Evolutionary conservation across 2,888 invertebrate species (phyloP).

Genomic region (Strigamia crassipes): DNA sequence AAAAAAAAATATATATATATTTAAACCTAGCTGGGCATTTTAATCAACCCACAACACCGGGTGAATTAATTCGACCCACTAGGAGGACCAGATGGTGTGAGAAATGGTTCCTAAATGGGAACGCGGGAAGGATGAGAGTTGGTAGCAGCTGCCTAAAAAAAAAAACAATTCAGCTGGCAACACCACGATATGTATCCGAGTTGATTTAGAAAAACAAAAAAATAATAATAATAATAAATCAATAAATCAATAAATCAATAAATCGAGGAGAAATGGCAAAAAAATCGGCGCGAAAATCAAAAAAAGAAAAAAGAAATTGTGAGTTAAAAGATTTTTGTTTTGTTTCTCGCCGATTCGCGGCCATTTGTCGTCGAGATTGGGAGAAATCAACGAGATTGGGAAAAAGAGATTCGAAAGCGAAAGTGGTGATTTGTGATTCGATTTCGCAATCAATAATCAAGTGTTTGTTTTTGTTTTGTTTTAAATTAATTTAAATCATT

Average conservation of each 20-base stretch:
- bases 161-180: slow-evolving; percentile 45
- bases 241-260: not conserved
- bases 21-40: not conserved
- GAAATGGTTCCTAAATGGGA: slow-evolving; percentile 45
- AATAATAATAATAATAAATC: not conserved
- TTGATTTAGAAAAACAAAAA: not conserved
- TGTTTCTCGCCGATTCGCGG: too few relatives aligned
- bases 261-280: too few relatives aligned
- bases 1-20: too few relatives aligned
- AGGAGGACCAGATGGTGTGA: slow-evolving; percentile 31
- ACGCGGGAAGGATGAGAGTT: slow-evolving; percentile 15
- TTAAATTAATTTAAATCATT: too few relatives aligned
- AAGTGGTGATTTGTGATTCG: too few relatives aligned
- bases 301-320: not conserved
- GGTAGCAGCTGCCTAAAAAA: slow-evolving; percentile 36
- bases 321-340: not conserved
- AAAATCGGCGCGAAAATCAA: too few relatives aligned
- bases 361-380: too few relatives aligned
- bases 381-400: too few relatives aligned
- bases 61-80: not conserved
- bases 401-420: too few relatives aligned
- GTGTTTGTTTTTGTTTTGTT: too few relatives aligned
- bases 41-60: slow-evolving; percentile 20
- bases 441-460: too few relatives aligned
- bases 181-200: slow-evolving; percentile 46